Conservation (phyloP, 2,888 invertebrate species). For the Heterodera filipjevi region DNA sequence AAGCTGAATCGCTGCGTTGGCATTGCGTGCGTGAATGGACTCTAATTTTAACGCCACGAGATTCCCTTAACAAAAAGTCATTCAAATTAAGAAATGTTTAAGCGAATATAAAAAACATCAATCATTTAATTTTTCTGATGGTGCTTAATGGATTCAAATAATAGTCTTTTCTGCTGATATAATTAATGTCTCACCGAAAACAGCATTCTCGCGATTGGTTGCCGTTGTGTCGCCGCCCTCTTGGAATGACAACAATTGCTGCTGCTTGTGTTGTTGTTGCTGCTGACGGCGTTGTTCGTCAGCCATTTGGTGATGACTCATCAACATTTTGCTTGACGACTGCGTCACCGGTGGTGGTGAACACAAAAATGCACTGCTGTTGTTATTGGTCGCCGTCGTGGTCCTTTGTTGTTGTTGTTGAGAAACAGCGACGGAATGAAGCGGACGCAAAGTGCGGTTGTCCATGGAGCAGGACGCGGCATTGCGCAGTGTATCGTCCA, state of each 20-base stretch:
- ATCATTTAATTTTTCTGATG: too few species aligned
- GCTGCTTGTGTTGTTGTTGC: not conserved
- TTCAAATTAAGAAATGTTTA: not conserved
- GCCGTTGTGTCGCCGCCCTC: not conserved
- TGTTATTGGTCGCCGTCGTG: not conserved
- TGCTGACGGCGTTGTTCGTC: not conserved
- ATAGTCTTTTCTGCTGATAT: too few species aligned
- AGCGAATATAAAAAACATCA: not conserved
- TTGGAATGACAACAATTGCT: not conserved
- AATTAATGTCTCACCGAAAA: not conserved
- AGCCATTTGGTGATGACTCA: not conserved
- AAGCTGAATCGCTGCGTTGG: constrained; percentile 14
- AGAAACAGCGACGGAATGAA: not conserved
- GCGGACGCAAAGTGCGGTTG: not conserved
- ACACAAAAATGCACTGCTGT: not conserved
- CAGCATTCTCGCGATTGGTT: not conserved
- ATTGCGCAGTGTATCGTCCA: not conserved
- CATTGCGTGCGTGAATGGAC: not conserved
- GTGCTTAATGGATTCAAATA: too few species aligned
- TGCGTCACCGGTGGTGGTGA: not conserved
- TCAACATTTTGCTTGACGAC: not conserved
- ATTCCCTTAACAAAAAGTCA: not conserved
- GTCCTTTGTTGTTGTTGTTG: not conserved
- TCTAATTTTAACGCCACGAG: constrained; percentile 1
- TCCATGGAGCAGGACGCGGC: not conserved